phyloP scores from a whole-genome alignment of 2,797 vertebrate genomes.

The Pipistrellus pygmaeus region DNA sequence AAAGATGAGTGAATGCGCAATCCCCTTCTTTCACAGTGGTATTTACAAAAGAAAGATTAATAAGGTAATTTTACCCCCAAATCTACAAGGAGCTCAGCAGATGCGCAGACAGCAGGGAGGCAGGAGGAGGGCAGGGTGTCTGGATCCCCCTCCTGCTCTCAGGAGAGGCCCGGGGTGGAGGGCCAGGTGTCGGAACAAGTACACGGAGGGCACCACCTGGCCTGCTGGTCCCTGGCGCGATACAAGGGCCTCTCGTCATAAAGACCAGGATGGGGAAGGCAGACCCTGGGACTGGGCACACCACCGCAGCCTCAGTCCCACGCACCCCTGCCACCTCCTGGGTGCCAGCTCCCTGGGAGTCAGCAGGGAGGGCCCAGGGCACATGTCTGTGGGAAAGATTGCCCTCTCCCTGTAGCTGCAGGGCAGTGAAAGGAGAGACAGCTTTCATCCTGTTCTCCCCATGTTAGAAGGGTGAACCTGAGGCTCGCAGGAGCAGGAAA shows the following conservation, averaged over 20 bases:
- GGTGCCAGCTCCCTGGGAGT: not conserved
- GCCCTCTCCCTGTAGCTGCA: not conserved
- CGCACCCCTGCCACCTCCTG: not conserved
- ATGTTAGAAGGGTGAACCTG: not conserved
- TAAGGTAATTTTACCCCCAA: conserved; percentile 78
- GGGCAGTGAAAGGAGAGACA: not conserved
- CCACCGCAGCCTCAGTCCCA: not conserved
- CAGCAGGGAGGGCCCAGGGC: not conserved
- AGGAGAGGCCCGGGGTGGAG: not conserved
- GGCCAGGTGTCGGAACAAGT: not conserved
- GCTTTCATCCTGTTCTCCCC: not conserved
- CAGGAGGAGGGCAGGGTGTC: not conserved
- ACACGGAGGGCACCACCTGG: not conserved
- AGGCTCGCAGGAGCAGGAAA: not conserved
- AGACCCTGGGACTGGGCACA: not conserved
- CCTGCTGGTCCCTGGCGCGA: not conserved
- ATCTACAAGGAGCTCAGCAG: conserved; percentile 71
- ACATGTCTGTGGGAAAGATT: not conserved
- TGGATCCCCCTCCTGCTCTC: not conserved
- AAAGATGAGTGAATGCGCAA: conserved; percentile 79
- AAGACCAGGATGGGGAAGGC: no score
- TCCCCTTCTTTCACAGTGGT: conserved; percentile 73
- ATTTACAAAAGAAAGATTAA: conserved; percentile 84
- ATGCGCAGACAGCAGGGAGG: not conserved
- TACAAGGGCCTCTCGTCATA: not conserved